Conservation (phyloP, 2,113 vertebrate species). For the Mesembrinibis cayennensis region DNA sequence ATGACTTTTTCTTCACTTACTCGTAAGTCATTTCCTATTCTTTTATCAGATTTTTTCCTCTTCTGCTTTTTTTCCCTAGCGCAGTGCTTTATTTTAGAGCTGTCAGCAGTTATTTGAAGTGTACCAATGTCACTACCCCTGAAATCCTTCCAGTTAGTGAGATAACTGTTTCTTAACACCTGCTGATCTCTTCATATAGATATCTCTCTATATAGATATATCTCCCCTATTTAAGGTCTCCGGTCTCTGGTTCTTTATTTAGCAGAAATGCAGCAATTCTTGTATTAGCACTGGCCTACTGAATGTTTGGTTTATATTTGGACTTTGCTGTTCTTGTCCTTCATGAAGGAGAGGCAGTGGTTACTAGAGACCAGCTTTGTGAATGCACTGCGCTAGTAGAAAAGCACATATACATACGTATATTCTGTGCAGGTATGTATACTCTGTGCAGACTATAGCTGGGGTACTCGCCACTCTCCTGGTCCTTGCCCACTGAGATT, state of each 20-base stretch:
- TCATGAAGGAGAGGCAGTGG: neutral
- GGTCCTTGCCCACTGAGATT: neutral
- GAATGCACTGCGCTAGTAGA: neutral
- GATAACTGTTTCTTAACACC: neutral
- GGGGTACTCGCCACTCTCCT: neutral
- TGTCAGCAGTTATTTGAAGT: neutral
- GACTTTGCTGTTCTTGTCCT: neutral
- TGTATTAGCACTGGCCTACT: rapidly evolving
- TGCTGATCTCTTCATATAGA: neutral
- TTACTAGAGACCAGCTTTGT: neutral
- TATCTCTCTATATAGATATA: rapidly evolving
- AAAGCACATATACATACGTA: neutral
- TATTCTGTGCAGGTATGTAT: neutral
- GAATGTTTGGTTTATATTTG: neutral
- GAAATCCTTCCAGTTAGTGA: neutral
- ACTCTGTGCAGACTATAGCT: neutral
- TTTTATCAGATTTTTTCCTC: neutral
- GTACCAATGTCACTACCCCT: neutral
- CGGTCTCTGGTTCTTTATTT: neutral
- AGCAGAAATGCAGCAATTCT: neutral
- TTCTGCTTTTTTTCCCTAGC: neutral
- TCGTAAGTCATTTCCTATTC: neutral
- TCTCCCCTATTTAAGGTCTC: neutral
- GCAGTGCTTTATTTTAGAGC: neutral
- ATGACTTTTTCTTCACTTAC: neutral